Conservation (phyloP, 2,113 vertebrate genomes). For the Macquaria australasica region DNA sequence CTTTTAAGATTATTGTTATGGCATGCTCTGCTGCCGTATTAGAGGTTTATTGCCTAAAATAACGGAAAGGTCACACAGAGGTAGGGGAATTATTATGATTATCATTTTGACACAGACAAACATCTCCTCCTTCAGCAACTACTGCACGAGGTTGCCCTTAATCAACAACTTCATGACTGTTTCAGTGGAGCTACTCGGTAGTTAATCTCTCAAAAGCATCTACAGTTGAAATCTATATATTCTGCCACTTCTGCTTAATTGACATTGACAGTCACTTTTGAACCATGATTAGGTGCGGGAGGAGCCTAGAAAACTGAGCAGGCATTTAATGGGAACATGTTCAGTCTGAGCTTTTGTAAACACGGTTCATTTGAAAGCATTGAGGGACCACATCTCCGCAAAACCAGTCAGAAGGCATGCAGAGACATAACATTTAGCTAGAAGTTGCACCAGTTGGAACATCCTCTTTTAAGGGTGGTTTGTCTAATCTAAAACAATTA, state of each 20-base stretch:
- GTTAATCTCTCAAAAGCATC: conserved; percentile 1
- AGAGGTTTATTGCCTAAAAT: conserved; percentile 29
- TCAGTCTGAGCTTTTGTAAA: background rate
- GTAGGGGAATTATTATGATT: background rate
- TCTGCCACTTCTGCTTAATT: background rate
- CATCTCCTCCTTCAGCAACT: background rate
- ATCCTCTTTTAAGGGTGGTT: background rate
- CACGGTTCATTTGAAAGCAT: background rate
- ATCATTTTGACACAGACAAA: conserved; percentile 10
- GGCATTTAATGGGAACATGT: background rate
- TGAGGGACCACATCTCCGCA: too few species aligned
- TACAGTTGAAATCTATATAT: background rate
- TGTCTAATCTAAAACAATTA: background rate
- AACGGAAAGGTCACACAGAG: conserved; percentile 33
- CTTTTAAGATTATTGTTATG: conserved; percentile 44
- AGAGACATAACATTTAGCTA: background rate
- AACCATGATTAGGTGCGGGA: background rate
- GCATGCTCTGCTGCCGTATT: background rate
- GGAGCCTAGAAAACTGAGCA: background rate
- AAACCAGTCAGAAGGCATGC: too few species aligned
- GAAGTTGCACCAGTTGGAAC: background rate
- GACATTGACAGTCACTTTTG: too few species aligned
- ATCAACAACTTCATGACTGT: background rate
- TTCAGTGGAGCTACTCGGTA: background rate
- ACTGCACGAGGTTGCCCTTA: conserved; percentile 1